phyloP scores from a whole-genome alignment of 2,797 vertebrate species.

The Lepilemur septentrionalis region DNA sequence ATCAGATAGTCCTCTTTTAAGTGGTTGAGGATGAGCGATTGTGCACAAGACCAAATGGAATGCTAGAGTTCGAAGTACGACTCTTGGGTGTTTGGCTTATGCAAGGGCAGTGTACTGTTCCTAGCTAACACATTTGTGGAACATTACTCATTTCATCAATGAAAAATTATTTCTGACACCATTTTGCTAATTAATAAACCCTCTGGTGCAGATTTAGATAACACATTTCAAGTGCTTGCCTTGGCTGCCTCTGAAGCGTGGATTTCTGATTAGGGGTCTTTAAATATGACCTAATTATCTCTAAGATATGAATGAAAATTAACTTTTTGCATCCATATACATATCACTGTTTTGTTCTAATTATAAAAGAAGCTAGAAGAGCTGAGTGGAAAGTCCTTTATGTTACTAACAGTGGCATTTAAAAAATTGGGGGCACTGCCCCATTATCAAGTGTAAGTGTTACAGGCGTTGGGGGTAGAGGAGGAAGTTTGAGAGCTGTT shows the following conservation, averaged over 20 bases:
- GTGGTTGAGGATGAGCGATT: not conserved
- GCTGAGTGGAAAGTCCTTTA: not conserved
- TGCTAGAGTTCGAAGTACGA: not conserved
- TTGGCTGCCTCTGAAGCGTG: constrained; percentile 17
- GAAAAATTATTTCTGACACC: not conserved
- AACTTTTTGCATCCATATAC: not conserved
- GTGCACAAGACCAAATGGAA: not conserved
- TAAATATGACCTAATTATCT: not conserved
- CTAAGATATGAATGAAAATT: not conserved
- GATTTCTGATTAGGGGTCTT: not conserved
- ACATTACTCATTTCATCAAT: not conserved
- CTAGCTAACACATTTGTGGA: not conserved
- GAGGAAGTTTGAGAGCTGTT: not conserved
- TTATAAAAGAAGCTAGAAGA: constrained; percentile 9
- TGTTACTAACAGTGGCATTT: not conserved
- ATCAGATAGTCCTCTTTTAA: not conserved
- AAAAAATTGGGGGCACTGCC: not conserved
- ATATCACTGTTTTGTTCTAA: not conserved
- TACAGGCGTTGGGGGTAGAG: not conserved
- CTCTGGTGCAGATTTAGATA: not conserved
- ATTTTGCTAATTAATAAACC: constrained; percentile 9
- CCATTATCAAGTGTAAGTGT: not conserved
- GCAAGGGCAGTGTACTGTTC: not conserved
- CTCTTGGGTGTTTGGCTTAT: not conserved
- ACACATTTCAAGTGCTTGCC: constrained; percentile 19